These are phyloP conservation scores for Mystacides longicornis DNA, from an alignment of 2,888 invertebrate species.

Conservation along the genomic window DNA sequence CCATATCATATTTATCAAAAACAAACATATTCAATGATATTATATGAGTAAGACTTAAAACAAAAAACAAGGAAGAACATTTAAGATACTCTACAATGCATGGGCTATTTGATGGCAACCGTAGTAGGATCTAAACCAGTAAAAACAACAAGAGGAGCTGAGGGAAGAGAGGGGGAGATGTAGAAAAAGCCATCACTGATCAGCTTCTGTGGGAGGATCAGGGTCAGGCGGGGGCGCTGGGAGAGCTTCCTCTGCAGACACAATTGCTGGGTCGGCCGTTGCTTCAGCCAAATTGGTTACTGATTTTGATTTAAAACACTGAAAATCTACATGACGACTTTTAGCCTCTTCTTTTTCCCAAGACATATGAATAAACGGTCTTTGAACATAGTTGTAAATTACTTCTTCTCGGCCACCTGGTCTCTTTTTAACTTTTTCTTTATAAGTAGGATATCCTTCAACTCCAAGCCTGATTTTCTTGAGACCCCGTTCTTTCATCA, in stretches of 20 bases:
- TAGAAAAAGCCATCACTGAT: constrained; percentile 28
- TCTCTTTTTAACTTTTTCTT: constrained; percentile 94
- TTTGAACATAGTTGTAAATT: constrained; percentile 98
- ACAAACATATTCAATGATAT: no score
- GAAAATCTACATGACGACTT: constrained; percentile 97
- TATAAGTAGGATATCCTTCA: constrained; percentile 98
- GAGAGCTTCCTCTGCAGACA: constrained; percentile 45
- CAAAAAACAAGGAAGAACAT: no score
- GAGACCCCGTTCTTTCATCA: constrained; percentile 95
- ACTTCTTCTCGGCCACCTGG: constrained; percentile 94
- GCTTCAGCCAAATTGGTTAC: constrained; percentile 95
- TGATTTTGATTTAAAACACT: constrained; percentile 96
- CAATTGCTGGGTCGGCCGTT: constrained; percentile 79
- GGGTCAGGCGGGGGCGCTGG: constrained; percentile 11
- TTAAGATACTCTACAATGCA: no score
- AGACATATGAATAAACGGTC: constrained; percentile 98
- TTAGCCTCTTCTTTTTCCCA: constrained; percentile 99
- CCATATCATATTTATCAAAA: no score
- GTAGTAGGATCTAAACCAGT: no score
- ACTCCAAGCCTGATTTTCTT: constrained; percentile 98
- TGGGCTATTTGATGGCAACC: no score
- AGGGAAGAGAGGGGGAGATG: neutral
- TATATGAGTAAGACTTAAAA: no score
- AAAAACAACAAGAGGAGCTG: neutral
- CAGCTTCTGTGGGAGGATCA: constrained; percentile 31